Evolutionary conservation across 1,140 invertebrate species (phyloP), one percentile per base, ranked within the genome.

Genomic region (Aphelenchoides besseyi): DNA sequence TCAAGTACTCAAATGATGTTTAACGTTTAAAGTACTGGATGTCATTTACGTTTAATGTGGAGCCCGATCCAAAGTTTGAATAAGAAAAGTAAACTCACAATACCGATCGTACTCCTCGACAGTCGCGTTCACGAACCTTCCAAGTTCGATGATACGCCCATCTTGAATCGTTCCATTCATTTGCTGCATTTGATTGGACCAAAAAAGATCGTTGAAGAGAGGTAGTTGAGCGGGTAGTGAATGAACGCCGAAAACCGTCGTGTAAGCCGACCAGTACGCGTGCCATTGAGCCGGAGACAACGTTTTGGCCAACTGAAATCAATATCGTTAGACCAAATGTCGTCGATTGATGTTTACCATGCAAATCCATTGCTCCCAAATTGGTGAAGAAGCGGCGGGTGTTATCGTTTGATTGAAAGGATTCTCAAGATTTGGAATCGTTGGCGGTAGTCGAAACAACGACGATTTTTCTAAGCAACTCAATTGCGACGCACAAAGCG

Each of bases 351-450:
- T n/a, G n/a, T n/a, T n/a, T n/a, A n/a, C n/a, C 55, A 59, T 59
- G 18, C 55, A 59, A 5, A 59, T 59, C 55, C 55, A 59, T 23
- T 59, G 5, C 5, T 59, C 55, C 55, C 55, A 59, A 33, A 59
- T 59, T 12, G 55, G 55, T 33, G 55, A 59, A 8, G 5, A 8
- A 23, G 55, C 23, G 55, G 55, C 5, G 5, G 55, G 18, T 8
- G 55, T 8, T 5, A 33, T 16, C 5, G 23, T 33, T 33, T 5
- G 18, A 59, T 48, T 23, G 41, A 48, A 12, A 23, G 41, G 41
- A 48, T 16, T 48, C 41, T 48, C 41, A 23, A 48, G 12, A 23
- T 12, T 23, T 12, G 41, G 41, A 23, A 23, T 48, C 12, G 41
- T 48, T 23, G 41, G 41, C 23, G 12, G 41, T 12, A 48, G 12